Conservation (phyloP, 2,797 vertebrate species). For the Spea hammondii region DNA sequence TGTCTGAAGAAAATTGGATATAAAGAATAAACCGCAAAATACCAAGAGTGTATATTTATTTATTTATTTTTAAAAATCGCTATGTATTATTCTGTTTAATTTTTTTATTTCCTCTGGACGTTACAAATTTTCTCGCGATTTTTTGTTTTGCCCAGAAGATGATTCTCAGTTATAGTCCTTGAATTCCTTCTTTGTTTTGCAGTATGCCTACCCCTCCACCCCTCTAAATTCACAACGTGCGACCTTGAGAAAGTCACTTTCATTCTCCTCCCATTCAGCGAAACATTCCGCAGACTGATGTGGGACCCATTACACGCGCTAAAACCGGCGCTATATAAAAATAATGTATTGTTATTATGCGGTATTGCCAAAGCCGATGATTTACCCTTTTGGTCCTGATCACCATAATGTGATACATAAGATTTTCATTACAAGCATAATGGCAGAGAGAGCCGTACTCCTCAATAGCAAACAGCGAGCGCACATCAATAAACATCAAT, state of each 20-base stretch:
- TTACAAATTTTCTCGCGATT: no score
- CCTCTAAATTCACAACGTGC: background rate
- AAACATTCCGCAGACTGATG: background rate
- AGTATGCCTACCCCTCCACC: no score
- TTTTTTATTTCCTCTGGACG: no score
- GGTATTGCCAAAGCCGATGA: constrained; percentile 5
- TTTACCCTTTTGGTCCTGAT: constrained; percentile 25
- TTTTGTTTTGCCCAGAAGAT: no score
- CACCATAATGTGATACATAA: constrained; percentile 12
- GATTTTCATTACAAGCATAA: constrained; percentile 38
- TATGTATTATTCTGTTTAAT: no score
- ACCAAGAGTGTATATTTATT: no score
- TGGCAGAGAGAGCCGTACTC: constrained; percentile 24
- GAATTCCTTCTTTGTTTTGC: no score
- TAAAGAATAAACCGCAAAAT: no score
- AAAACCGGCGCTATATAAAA: background rate
- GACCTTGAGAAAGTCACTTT: constrained; percentile 15
- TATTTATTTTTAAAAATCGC: no score
- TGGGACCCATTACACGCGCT: background rate
- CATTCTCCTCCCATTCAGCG: background rate
- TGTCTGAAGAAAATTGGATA: no score
- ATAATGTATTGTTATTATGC: constrained; percentile 16
- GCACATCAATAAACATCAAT: constrained; percentile 37
- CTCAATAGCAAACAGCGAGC: constrained; percentile 5
- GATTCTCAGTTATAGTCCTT: no score